Conservation (phyloP, 2,113 vertebrate species). For the Myiozetetes cayanensis region DNA sequence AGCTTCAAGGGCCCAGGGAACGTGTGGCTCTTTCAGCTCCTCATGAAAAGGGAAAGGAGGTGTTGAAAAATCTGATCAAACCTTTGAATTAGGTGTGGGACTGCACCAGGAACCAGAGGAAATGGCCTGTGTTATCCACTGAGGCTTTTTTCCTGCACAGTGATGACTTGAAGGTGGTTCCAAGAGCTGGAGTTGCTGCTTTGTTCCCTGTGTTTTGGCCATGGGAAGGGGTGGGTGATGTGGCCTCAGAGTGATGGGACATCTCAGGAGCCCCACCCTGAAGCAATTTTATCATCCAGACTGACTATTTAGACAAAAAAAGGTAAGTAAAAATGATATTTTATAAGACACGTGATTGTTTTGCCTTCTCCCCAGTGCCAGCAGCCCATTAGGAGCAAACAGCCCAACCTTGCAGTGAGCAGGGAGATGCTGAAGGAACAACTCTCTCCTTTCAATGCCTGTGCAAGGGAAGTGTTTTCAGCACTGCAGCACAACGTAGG, state of each 20-base stretch:
- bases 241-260: not conserved
- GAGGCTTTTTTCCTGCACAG: not conserved
- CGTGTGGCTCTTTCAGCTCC: not conserved
- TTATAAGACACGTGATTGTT: not conserved
- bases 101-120: not conserved
- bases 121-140: not conserved
- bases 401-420: not conserved
- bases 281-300: not conserved
- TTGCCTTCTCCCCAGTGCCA: not conserved
- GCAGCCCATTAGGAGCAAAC: not conserved
- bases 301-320: not conserved
- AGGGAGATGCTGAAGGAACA: not conserved
- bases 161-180: not conserved
- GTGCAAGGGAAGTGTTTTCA: not conserved
- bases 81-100: not conserved
- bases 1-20: slow-evolving; percentile 11
- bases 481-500: not conserved
- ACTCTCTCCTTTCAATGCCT: not conserved
- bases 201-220: not conserved
- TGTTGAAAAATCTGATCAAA: not conserved
- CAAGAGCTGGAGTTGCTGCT: not conserved
- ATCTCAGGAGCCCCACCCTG: not conserved
- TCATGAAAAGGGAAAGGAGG: not conserved
- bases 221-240: not conserved
- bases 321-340: not conserved